phyloP scores from a whole-genome alignment of 2,797 vertebrate species.

The Lateolabrax maculatus region DNA sequence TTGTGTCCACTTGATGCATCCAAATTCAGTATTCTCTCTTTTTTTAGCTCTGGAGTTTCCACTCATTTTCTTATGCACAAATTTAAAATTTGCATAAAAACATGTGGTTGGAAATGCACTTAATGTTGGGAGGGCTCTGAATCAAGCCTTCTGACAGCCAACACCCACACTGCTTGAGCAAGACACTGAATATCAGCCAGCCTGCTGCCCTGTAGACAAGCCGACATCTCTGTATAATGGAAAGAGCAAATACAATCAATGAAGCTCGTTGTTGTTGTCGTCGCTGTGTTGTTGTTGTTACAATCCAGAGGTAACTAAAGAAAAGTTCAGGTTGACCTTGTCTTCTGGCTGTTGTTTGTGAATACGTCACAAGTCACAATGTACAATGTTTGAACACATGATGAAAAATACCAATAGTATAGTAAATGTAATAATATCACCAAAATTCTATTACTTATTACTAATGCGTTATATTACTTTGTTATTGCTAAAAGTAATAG shows the following conservation, averaged over 20 bases:
- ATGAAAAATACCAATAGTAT: too few species aligned
- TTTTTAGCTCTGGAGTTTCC: not conserved
- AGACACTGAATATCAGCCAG: not conserved
- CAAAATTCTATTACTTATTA: too few species aligned
- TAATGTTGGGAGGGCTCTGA: not conserved
- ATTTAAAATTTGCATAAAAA: not conserved
- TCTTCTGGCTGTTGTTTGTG: slow-evolving; percentile 6
- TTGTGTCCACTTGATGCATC: too few species aligned
- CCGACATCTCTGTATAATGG: slow-evolving; percentile 1
- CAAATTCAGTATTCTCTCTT: not conserved
- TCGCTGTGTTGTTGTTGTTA: not conserved
- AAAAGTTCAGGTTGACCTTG: slow-evolving; percentile 25
- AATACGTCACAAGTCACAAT: too few species aligned
- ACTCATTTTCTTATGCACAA: not conserved
- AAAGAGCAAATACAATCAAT: slow-evolving; percentile 2
- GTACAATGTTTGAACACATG: not conserved
- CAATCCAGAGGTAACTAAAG: slow-evolving; percentile 14
- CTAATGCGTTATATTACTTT: too few species aligned
- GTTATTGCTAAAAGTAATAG: too few species aligned
- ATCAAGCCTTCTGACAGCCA: not conserved
- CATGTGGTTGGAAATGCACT: not conserved
- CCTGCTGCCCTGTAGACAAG: not conserved
- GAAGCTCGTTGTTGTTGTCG: slow-evolving; percentile 9
- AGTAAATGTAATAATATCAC: too few species aligned
- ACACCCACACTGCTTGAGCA: slow-evolving; percentile 3